Conservation (phyloP, 2,797 vertebrate genomes). For the Notamacropus eugenii region DNA sequence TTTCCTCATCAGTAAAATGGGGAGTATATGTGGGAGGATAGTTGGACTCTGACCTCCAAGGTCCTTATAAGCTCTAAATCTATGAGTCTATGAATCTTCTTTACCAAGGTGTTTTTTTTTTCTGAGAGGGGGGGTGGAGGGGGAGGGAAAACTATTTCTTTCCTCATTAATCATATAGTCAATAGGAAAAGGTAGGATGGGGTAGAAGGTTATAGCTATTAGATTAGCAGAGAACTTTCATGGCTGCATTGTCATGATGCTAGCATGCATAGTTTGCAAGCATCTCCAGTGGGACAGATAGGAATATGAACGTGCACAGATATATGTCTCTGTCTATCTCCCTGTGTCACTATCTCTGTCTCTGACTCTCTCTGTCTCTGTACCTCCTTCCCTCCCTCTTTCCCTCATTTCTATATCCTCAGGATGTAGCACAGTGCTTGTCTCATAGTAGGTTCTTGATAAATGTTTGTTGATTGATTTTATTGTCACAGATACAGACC, state of each 20-base stretch:
- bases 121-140: too few relatives aligned
- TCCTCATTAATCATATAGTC: background rate
- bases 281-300: background rate
- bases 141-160: background rate
- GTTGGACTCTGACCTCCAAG: background rate
- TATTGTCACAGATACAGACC: background rate
- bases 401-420: background rate
- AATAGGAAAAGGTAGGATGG: background rate
- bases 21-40: background rate
- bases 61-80: background rate
- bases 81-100: background rate
- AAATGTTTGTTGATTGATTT: background rate
- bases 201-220: background rate
- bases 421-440: background rate
- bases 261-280: background rate
- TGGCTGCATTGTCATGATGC: background rate
- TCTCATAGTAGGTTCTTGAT: background rate
- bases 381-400: background rate
- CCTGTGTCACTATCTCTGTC: background rate
- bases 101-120: too few relatives aligned
- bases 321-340: background rate
- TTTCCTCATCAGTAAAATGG: background rate
- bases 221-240: background rate
- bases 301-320: background rate
- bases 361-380: background rate